Evolutionary conservation across 2,888 invertebrate genomes (phyloP).

Genomic region (Panopea generosa): DNA sequence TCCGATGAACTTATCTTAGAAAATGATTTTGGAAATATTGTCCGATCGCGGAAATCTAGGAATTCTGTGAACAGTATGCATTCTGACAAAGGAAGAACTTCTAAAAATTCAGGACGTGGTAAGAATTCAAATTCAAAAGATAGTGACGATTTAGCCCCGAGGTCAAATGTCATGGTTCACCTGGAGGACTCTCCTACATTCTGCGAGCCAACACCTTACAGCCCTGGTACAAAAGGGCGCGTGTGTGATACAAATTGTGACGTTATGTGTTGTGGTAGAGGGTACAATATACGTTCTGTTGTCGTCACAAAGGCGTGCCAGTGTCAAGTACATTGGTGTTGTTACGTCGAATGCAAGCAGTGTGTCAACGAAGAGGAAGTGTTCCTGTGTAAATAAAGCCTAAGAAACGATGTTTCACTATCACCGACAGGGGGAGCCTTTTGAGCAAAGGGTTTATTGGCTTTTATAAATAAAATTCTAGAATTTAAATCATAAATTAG

Average conservation of each 20-base stretch:
- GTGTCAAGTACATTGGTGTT: constrained; percentile 88
- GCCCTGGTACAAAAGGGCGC: constrained; percentile 88
- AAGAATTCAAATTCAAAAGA: not conserved
- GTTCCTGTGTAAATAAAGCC: constrained; percentile 80
- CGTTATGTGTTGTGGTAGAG: constrained; percentile 91
- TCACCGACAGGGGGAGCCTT: too few species aligned
- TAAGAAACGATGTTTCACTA: too few species aligned
- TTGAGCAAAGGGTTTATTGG: too few species aligned
- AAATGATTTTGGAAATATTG: constrained; percentile 47
- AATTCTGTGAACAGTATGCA: constrained; percentile 33
- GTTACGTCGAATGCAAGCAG: constrained; percentile 86
- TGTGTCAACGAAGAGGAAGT: constrained; percentile 83
- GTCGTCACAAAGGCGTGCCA: constrained; percentile 88
- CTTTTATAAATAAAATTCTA: too few species aligned
- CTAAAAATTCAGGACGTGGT: not conserved
- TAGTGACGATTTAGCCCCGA: constrained; percentile 43
- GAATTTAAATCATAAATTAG: too few species aligned
- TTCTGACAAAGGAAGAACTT: constrained; percentile 4
- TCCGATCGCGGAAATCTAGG: constrained; percentile 24
- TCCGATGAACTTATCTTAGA: constrained; percentile 56
- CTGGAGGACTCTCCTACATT: constrained; percentile 90
- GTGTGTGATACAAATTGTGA: constrained; percentile 91
- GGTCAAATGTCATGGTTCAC: constrained; percentile 87
- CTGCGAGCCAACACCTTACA: constrained; percentile 86
- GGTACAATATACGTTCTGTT: constrained; percentile 87